phyloP scores from a whole-genome alignment of 2,113 vertebrate genomes.

The Platichthys stellatus region DNA sequence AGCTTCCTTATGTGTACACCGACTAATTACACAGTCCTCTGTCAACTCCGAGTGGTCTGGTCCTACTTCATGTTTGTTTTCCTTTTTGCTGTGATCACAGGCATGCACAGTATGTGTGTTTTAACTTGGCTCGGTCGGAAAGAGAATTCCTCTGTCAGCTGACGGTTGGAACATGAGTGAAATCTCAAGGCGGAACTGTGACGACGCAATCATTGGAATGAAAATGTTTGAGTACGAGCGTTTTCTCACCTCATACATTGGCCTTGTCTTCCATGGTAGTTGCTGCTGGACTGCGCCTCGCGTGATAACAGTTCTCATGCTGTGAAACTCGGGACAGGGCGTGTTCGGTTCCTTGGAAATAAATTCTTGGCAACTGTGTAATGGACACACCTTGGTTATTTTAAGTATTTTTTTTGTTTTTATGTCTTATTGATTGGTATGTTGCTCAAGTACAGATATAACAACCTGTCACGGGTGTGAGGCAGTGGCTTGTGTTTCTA shows the following conservation, averaged over 20 bases:
- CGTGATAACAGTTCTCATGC: not conserved
- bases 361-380: not conserved
- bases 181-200: not conserved
- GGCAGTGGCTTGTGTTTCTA: not conserved
- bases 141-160: conserved; percentile 43
- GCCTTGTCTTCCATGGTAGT: not conserved
- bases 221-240: not conserved
- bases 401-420: not conserved
- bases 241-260: not conserved
- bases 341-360: conserved; percentile 17
- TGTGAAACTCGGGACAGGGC: not conserved
- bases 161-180: conserved; percentile 6
- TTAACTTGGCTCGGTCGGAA: not conserved
- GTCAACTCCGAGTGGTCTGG: conserved; percentile 11
- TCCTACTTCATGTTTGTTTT: conserved; percentile 45
- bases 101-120: conserved; percentile 35
- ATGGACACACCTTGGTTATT: not conserved
- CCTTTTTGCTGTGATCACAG: conserved; percentile 48
- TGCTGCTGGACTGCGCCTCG: not conserved
- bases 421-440: not conserved
- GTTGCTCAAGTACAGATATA: not conserved
- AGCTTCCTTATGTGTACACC: conserved; percentile 48
- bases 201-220: not conserved
- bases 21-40: conserved; percentile 39
- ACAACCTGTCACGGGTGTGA: not conserved